Base-by-base conservation (phyloP, 2,113 vertebrate species). In the Eolophus roseicapilla region DNA sequence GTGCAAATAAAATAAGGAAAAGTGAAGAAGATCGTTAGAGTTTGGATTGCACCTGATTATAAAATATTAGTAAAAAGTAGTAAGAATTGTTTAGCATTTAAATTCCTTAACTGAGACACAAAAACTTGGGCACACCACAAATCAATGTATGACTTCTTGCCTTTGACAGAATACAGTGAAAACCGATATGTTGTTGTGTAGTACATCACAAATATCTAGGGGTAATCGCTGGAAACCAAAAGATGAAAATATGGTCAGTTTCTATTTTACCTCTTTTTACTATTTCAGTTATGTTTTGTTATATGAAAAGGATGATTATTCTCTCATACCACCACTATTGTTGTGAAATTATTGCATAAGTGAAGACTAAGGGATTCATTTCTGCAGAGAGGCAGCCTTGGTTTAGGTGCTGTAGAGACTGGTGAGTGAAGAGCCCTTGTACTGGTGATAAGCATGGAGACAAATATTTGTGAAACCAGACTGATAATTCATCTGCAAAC, bases 241-340 rank as follows among this genome's bases (percentile, higher is more conserved):
- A 80, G 52, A 90, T 84, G 69, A 88, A 71, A 89, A 77, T 75
- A 85, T 69, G 60, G 67, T 91, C 79, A 20, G 55, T 92, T 93
- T 96, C 82, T 91, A 86, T 93, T 94, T 94, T 95, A 79, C 60
- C 10, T 71, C 27, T 75, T 81, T 92, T 86, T 67, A 67, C 28
- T 71, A 27, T 90, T 92, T 84, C 27, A 7, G 41, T 93, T 91
- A 88, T 33, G 10, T 52, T 94, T 92, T 91, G 20, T 67, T 73
- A 62, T 39, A 68, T 63, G 82, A 93, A 94, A 89, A 44, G 0
- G 0, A 62, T 87, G 33, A 79, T 86, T 78, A 89, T 91, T 91
- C 81, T 59, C 33, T 86, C 0, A 0, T 85, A 77, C 17, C 23
- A 9, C 49, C 0, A 3, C 31, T 69, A 37, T 69, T 2, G 4